Conservation (phyloP, 2,888 invertebrate species). For the Pyrrhia umbra region DNA sequence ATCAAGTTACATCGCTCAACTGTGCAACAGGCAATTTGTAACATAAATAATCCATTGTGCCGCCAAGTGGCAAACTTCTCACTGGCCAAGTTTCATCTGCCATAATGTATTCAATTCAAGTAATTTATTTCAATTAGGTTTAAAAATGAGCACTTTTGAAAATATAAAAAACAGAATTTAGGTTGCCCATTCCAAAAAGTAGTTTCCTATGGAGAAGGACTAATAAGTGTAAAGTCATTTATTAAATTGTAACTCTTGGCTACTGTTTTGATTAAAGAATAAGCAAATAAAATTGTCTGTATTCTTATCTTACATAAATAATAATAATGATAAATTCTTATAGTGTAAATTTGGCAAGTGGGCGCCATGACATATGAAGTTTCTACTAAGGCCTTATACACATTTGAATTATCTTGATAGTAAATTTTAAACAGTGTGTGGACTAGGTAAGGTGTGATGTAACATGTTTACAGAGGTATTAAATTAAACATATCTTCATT, state of each 20-base stretch:
- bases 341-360: not conserved
- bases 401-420: not conserved
- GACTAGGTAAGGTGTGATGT: constrained; percentile 18
- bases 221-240: too few species aligned
- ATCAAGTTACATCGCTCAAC: too few species aligned
- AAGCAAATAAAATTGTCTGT: constrained; percentile 1
- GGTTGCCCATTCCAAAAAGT: too few species aligned
- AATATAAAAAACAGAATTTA: too few species aligned
- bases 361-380: not conserved
- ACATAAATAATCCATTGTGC: too few species aligned
- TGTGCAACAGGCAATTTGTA: too few species aligned
- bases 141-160: too few species aligned
- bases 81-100: too few species aligned
- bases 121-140: too few species aligned
- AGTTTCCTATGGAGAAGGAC: too few species aligned
- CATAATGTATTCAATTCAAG: too few species aligned
- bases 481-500: constrained; percentile 33
- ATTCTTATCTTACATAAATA: constrained; percentile 15
- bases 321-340: not conserved
- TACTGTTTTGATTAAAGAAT: constrained; percentile 6
- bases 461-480: constrained; percentile 43
- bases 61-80: too few species aligned
- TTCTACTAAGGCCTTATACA: not conserved
- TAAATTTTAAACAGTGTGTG: not conserved
- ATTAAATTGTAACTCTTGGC: not conserved